A percentile compares a stretch with the other conserved stretches of the same genome.
These are phyloP conservation scores for Pica pica DNA, from an alignment of 2,113 vertebrate genomes.

Conservation along the genomic window DNA sequence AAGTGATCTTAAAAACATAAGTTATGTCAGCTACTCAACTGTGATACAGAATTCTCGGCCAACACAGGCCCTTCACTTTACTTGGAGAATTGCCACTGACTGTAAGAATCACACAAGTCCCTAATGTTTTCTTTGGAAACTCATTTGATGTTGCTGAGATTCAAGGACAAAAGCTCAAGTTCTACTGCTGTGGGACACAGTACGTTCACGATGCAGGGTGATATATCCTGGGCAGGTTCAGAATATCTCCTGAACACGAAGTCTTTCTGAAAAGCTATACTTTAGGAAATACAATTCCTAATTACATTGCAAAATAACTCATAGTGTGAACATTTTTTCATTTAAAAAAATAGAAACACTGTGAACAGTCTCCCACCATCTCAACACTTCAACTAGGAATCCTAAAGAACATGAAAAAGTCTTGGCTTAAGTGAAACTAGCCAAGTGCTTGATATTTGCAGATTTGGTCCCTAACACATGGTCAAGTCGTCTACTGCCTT, in stretches of 20 bases:
- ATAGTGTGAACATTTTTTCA: neutral
- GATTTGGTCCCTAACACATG: neutral
- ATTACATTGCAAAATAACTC: neutral
- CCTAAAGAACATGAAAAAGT: neutral
- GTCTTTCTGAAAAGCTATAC: neutral
- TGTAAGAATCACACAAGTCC: conserved; percentile 30
- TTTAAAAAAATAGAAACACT: neutral
- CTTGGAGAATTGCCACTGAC: conserved; percentile 48
- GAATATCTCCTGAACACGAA: neutral
- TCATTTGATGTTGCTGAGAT: neutral
- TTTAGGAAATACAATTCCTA: neutral
- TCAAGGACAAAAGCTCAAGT: conserved; percentile 10
- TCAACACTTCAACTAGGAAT: neutral
- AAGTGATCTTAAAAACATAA: conserved; percentile 63
- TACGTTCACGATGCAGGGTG: neutral
- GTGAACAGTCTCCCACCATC: neutral
- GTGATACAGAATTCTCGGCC: neutral
- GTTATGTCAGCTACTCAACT: conserved; percentile 62
- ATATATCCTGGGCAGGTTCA: neutral
- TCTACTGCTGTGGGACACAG: neutral
- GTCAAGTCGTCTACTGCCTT: neutral
- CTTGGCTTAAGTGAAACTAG: neutral
- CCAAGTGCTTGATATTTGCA: neutral
- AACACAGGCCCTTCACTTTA: conserved; percentile 52
- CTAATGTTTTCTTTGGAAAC: conserved; percentile 18